Evolutionary conservation across 1,140 invertebrate species (phyloP).

Genomic region (Tetragonula clypearis): DNA sequence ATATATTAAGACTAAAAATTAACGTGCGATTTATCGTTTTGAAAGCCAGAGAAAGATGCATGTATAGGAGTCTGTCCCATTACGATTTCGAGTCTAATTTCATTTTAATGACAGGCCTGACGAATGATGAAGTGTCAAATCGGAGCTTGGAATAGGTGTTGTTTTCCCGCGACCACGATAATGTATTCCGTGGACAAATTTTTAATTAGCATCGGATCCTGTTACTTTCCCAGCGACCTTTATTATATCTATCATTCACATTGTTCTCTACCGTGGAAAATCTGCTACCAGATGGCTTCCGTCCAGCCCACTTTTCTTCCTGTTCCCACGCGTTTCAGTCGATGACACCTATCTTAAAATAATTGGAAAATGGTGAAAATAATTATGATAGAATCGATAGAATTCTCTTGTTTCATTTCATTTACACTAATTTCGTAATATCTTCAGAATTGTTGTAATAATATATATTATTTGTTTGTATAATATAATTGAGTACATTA

Average conservation of each 20-base stretch:
- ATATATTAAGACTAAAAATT: background rate
- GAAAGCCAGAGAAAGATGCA: background rate
- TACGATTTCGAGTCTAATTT: slow-evolving; percentile 79
- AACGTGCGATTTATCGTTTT: background rate
- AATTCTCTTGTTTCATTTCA: background rate
- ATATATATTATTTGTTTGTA: no score
- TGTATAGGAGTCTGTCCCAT: slow-evolving; percentile 32
- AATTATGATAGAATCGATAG: background rate
- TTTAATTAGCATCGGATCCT: slow-evolving; percentile 75
- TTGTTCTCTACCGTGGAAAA: slow-evolving; percentile 42
- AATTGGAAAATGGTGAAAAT: background rate
- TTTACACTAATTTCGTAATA: background rate
- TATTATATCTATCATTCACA: slow-evolving; percentile 41
- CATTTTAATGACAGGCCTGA: slow-evolving; percentile 80
- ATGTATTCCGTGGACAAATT: slow-evolving; percentile 71
- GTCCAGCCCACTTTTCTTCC: slow-evolving; percentile 29
- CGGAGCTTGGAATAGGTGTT: slow-evolving; percentile 75
- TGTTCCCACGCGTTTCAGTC: slow-evolving; percentile 24
- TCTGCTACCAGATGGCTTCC: slow-evolving; percentile 39
- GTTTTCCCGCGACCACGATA: slow-evolving; percentile 59
- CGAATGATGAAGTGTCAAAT: slow-evolving; percentile 82
- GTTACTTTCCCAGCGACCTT: slow-evolving; percentile 57
- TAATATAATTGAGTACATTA: no score
- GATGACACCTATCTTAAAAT: background rate
- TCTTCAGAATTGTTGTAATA: no score